phyloP scores from a whole-genome alignment of 2,797 vertebrate genomes.

The Heterohyrax brucei region DNA sequence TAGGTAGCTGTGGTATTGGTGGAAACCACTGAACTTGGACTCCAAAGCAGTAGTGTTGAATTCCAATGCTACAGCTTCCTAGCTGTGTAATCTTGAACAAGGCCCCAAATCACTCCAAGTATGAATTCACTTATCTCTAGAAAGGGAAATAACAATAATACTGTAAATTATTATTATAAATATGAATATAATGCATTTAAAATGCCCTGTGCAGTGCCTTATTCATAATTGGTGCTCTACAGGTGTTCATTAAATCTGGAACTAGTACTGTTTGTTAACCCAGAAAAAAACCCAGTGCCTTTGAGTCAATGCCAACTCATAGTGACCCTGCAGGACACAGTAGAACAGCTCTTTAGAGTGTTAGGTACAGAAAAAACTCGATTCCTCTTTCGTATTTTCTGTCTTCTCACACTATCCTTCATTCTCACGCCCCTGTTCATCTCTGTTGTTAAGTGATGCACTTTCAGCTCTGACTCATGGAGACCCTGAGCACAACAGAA shows the following conservation, averaged over 20 bases:
- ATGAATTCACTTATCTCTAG: neutral
- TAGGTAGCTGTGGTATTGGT: slow-evolving; percentile 9
- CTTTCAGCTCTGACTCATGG: too few relatives aligned
- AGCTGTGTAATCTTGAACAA: slow-evolving; percentile 42
- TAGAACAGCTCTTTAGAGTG: too few relatives aligned
- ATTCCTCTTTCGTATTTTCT: neutral
- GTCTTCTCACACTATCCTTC: neutral
- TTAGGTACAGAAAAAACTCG: neutral
- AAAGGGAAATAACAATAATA: neutral
- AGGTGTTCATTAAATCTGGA: neutral
- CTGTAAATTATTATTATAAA: slow-evolving; percentile 49
- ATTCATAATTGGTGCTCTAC: neutral
- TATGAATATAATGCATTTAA: slow-evolving; percentile 1
- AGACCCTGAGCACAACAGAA: too few relatives aligned
- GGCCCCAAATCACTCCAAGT: neutral
- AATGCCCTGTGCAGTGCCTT: neutral
- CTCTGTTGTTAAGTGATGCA: neutral
- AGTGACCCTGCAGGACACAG: too few relatives aligned
- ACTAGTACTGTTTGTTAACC: neutral
- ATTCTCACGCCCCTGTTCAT: neutral
- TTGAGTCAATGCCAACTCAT: too few relatives aligned
- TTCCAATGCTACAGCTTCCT: neutral
- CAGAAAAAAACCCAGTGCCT: too few relatives aligned
- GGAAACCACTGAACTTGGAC: slow-evolving; percentile 49
- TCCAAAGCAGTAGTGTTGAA: neutral